Evolutionary conservation across 2,888 invertebrate species (phyloP), one percentile per base, ranked within the genome.

Genomic region (Peribatodes rhomboidaria): DNA sequence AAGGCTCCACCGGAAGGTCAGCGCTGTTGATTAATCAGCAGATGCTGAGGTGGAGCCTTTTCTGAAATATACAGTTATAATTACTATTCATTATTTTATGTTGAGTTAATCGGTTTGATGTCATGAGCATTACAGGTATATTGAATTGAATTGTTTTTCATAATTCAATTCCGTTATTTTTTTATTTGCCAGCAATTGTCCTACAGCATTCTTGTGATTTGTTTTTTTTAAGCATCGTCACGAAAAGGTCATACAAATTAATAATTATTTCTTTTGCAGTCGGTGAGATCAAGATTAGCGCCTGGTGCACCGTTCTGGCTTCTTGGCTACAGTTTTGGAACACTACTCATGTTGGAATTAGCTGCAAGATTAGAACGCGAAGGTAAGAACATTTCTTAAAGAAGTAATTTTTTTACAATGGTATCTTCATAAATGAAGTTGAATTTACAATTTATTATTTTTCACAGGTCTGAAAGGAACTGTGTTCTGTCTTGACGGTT

Each of bases 291-390:
- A 42, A 90, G 94, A 11, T 81, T 95, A n/a, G 89, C 94, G 10
- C 94, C 94, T 0, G 93, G 94, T 16, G 94, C 95, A 35, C 94
- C 94, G 0, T 98, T 97, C 89, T 94, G 95, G 64, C 82, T 99
- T 0, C 94, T 97, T 13, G 99, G 97, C 1, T 98, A 99, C 91
- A 99, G 99, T 13, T 98, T 96, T 80, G 99, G 99, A 47, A 93
- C 96, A 0, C 85, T 96, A 20, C 92, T 98, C 18, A 96, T 96
- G 0, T 86, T 98, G 61, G 97, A 98, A 82, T 89, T 98, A 65
- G 96, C 96, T 4, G 89, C 95, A 9, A 93, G 94, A 77, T 89
- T 98, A 39, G 97, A 98, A 85, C 88, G 87, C 8, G 90, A 94
- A 76, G 96, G 96, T 71, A 91, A 92, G 53, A 18, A 9, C 6